Base-by-base conservation (phyloP, 2,113 vertebrate genomes). In the Indri indri region DNA sequence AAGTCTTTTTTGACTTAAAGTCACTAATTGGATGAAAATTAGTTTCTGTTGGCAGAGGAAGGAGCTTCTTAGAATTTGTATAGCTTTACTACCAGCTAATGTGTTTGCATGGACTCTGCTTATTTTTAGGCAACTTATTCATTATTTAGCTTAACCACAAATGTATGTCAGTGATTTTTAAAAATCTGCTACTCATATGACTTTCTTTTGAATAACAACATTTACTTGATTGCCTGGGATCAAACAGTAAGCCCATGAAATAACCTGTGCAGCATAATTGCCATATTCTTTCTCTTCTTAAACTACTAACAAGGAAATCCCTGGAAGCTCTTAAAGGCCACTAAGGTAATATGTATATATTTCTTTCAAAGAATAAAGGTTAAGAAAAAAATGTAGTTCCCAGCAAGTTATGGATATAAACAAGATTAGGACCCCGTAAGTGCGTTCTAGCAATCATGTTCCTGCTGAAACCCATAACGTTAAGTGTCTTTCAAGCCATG, bases 401-500 rank as follows among this genome's bases (percentile, higher is more conserved):
- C 63, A 86, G 61, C 20, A 96, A 77, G 77, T 83, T 34, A 93
- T 65, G 27, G 25, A 71, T 57, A 88, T 95, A 94, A 94, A 95
- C 73, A 97, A 91, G 74, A 91, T 96, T 93, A 96, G 57, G 63
- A 80, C 42, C 54, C 40, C n/a, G 42, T 91, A 81, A 88, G 25
- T 89, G 45, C 96, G 40, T 95, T 89, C 66, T 91, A 95, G 74
- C 32, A 91, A 93, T 97, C 81, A 65, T 47, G 11, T 76, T 83
- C 85, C 88, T 97, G 88, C 61, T 89, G 91, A 97, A 97, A 87
- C 57, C 42, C 45, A 63, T 91, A 91, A 96, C 95, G 34, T n/a
- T 81, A 90, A 97, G 86, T 93, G 74, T 97, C 80, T 94, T 93
- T 96, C 83, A 94, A 86, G 61, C 47, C 66, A 88, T 88, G 80